Conservation (phyloP, 1,140 invertebrate genomes). For the Drusus annulatus region DNA sequence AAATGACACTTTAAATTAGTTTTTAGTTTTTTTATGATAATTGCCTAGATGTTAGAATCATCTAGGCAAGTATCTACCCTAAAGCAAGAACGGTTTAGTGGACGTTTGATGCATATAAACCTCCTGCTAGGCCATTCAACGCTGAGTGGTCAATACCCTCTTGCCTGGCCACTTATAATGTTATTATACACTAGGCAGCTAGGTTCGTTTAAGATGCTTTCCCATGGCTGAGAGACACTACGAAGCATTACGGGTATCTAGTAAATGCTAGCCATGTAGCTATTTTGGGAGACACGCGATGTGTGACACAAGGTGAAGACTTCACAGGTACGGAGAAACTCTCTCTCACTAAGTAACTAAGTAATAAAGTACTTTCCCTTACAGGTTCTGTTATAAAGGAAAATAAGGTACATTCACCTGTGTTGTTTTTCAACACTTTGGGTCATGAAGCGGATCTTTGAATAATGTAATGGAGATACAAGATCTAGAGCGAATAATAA, state of each 20-base stretch:
- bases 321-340: neutral
- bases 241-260: neutral
- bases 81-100: neutral
- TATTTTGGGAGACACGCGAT: neutral
- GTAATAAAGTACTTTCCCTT: no score
- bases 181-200: no score
- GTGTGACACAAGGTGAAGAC: neutral
- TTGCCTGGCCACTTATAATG: neutral
- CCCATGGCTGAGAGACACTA: neutral
- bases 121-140: neutral
- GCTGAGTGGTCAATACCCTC: conserved; percentile 25
- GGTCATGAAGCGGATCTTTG: no score
- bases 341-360: neutral
- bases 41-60: no score
- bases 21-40: no score
- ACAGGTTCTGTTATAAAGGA: no score
- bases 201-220: conserved; percentile 6
- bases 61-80: no score
- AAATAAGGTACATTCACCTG: no score
- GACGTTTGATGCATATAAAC: neutral
- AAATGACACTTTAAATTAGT: no score
- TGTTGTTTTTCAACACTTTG: no score
- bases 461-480: no score
- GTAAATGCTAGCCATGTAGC: neutral
- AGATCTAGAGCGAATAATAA: no score